Percentiles rank a stretch among this genome's conserved stretches.
Evolutionary conservation across 2,888 invertebrate species (phyloP).

Genomic region (Nemotelus nigrinus): DNA sequence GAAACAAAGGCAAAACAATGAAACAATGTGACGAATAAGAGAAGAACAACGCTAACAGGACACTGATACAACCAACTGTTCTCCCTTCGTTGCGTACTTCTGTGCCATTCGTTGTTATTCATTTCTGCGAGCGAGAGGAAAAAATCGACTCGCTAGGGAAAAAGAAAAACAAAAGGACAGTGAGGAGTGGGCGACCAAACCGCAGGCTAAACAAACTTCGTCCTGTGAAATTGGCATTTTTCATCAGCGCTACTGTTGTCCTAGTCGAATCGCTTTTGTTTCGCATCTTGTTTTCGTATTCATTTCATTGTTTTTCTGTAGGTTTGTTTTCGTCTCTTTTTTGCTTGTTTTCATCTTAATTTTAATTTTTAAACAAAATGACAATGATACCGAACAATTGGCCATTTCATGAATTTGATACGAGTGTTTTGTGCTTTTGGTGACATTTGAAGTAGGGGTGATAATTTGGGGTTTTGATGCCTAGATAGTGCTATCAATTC

Average conservation of each 20-base stretch:
- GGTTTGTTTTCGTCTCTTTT: neutral
- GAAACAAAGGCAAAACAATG: constrained; percentile 11
- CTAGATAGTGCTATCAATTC: too few relatives aligned
- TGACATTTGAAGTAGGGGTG: too few relatives aligned
- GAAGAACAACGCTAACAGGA: constrained; percentile 27
- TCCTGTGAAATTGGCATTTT: constrained; percentile 42
- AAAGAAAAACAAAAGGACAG: constrained; percentile 4
- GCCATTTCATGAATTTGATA: constrained; percentile 30
- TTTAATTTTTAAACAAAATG: constrained; percentile 17
- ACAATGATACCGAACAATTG: constrained; percentile 20
- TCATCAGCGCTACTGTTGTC: constrained; percentile 30
- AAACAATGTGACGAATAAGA: constrained; percentile 39
- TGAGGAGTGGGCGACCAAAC: constrained; percentile 18
- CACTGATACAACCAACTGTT: constrained; percentile 10
- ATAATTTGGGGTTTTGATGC: too few relatives aligned
- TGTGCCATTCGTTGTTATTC: constrained; percentile 6
- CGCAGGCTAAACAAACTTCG: constrained; percentile 43
- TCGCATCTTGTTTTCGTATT: constrained; percentile 11
- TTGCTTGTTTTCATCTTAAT: constrained; percentile 16
- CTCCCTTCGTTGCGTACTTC: neutral
- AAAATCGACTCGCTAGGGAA: constrained; percentile 11
- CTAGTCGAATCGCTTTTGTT: constrained; percentile 16
- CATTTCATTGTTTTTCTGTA: constrained; percentile 18
- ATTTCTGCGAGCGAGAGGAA: neutral
- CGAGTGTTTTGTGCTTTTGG: too few relatives aligned